Conservation (phyloP, 1,140 invertebrate species). For the Hermetia illucens region DNA sequence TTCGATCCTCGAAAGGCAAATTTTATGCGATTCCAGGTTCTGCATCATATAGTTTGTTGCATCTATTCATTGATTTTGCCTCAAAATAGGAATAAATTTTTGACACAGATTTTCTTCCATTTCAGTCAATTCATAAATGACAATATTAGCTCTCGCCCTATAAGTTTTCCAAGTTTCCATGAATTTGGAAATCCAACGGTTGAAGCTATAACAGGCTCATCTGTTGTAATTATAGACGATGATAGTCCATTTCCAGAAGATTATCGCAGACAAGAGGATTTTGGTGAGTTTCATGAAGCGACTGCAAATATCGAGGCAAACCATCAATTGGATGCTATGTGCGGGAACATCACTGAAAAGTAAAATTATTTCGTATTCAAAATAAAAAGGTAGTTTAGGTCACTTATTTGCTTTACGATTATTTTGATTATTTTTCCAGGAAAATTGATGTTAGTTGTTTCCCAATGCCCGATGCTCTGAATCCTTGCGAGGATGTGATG, state of each 20-base stretch:
- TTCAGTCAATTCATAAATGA: neutral
- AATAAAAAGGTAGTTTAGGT: neutral
- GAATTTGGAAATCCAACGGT: neutral
- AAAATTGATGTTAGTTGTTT: conserved; percentile 45
- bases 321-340: conserved; percentile 23
- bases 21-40: too few species aligned
- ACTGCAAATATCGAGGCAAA: conserved; percentile 10
- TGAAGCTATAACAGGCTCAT: conserved; percentile 1
- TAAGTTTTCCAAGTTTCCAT: neutral
- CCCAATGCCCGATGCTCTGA: conserved; percentile 70
- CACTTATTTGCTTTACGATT: conserved; percentile 4
- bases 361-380: conserved; percentile 10
- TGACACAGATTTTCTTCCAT: too few species aligned
- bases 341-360: conserved; percentile 42
- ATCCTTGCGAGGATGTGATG: conserved; percentile 85
- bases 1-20: too few species aligned
- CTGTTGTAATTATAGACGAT: neutral
- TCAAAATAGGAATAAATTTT: too few species aligned
- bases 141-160: neutral
- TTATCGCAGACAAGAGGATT: neutral
- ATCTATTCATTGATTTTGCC: too few species aligned
- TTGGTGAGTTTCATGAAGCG: conserved; percentile 2
- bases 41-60: too few species aligned
- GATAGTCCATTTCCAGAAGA: too few species aligned
- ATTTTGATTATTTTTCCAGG: conserved; percentile 10